Evolutionary conservation across 2,113 vertebrate species (phyloP).

Genomic region (Brachyhypopomus occidentalis): DNA sequence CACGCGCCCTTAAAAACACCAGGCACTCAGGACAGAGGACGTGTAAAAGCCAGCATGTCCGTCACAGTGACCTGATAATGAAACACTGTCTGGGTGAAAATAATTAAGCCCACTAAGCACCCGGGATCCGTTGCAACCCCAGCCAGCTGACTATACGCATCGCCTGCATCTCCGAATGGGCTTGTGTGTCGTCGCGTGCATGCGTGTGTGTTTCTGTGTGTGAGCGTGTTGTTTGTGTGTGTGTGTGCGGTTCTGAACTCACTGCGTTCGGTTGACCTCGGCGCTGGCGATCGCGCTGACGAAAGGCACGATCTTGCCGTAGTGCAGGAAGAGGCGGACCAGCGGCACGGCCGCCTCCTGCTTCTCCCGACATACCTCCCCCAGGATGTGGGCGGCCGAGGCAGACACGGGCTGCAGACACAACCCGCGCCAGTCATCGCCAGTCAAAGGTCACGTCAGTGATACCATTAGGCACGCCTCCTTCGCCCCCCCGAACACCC

Average conservation of each 20-base stretch:
- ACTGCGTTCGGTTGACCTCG: conserved; percentile 97
- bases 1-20: background rate
- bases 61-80: conserved; percentile 5
- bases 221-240: no score
- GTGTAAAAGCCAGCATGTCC: background rate
- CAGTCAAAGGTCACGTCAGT: no score
- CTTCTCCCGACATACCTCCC: conserved; percentile 96
- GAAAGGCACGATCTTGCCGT: conserved; percentile 94
- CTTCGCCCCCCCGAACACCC: background rate
- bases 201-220: background rate
- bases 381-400: conserved; percentile 89
- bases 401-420: conserved; percentile 87
- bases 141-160: background rate
- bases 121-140: background rate
- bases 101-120: background rate
- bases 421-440: background rate
- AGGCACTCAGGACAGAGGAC: background rate
- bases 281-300: conserved; percentile 93
- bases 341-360: conserved; percentile 96
- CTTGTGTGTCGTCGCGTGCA: background rate
- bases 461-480: background rate
- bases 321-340: conserved; percentile 93
- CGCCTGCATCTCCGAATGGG: background rate
- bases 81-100: background rate
- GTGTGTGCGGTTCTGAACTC: conserved; percentile 67